Conservation (phyloP, 2,113 vertebrate species). For the Clarias macrocephalus region DNA sequence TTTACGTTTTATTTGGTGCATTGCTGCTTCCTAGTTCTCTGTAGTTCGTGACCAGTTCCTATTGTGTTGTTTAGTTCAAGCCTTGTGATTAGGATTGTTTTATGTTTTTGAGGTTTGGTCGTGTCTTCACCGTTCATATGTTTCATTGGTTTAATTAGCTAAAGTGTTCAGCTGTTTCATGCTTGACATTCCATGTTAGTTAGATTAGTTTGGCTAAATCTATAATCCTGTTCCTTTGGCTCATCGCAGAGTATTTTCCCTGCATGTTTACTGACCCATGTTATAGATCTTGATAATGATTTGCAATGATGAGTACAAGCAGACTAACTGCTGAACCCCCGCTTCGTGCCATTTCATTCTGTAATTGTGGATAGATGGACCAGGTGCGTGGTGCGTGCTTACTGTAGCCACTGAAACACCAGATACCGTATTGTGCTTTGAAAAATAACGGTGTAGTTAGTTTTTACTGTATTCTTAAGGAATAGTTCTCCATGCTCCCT, state of each 20-base stretch:
- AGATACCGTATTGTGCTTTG: too few species aligned
- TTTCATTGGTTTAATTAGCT: not conserved
- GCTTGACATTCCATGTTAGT: not conserved
- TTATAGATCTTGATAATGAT: not conserved
- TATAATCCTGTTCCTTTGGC: not conserved
- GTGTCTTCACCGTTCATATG: not conserved
- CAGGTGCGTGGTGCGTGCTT: not conserved
- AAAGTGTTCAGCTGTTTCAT: not conserved
- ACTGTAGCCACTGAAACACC: not conserved
- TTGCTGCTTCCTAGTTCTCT: not conserved
- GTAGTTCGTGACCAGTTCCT: not conserved
- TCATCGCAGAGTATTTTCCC: not conserved
- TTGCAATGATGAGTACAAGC: not conserved
- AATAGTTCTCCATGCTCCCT: too few species aligned
- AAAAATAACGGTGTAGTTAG: too few species aligned
- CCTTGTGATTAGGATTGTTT: not conserved
- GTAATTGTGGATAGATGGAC: not conserved
- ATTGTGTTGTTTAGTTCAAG: not conserved
- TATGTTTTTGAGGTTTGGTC: not conserved
- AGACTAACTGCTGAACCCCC: not conserved
- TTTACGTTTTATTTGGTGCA: not conserved
- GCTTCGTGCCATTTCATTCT: not conserved
- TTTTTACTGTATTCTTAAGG: too few species aligned
- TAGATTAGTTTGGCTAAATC: not conserved
- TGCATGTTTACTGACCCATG: not conserved